These are phyloP conservation scores for Gnatocerus cornutus DNA, from an alignment of 2,888 invertebrate genomes.

Conservation along the genomic window DNA sequence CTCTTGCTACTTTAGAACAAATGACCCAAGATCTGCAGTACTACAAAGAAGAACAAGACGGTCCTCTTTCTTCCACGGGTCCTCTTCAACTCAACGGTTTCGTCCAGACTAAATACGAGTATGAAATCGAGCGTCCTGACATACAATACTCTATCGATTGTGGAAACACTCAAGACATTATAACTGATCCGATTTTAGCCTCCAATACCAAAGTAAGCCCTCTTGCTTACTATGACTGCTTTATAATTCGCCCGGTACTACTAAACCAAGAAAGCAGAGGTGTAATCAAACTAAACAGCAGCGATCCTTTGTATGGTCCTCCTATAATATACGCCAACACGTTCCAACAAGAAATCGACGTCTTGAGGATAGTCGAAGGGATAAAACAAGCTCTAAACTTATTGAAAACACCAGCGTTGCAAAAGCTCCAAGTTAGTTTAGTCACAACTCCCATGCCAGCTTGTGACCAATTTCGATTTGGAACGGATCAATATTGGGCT, in stretches of 20 bases:
- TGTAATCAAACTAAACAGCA: slow-evolving; percentile 76
- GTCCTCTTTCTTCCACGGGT: slow-evolving; percentile 75
- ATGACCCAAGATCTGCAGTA: slow-evolving; percentile 69
- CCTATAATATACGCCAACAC: slow-evolving; percentile 84
- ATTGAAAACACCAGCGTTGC: slow-evolving; percentile 76
- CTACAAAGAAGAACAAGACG: slow-evolving; percentile 70
- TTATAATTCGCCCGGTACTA: slow-evolving; percentile 77
- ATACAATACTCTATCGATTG: slow-evolving; percentile 80
- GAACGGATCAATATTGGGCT: slow-evolving; percentile 78
- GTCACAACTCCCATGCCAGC: slow-evolving; percentile 76
- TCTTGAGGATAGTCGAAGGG: slow-evolving; percentile 76
- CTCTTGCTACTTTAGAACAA: slow-evolving; percentile 69
- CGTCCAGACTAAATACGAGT: slow-evolving; percentile 75
- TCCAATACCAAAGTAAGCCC: slow-evolving; percentile 72
- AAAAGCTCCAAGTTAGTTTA: slow-evolving; percentile 73
- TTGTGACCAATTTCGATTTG: slow-evolving; percentile 75
- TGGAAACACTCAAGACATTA: slow-evolving; percentile 74
- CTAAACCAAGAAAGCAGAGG: slow-evolving; percentile 79
- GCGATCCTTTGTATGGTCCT: slow-evolving; percentile 81
- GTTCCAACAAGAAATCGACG: slow-evolving; percentile 78
- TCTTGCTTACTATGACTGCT: slow-evolving; percentile 77
- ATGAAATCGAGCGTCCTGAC: slow-evolving; percentile 74
- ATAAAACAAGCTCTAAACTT: slow-evolving; percentile 76
- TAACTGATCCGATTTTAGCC: slow-evolving; percentile 73
- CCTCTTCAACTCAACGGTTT: slow-evolving; percentile 76